Evolutionary conservation across 2,888 invertebrate species (phyloP).

Genomic region (Aleiodes testaceus): DNA sequence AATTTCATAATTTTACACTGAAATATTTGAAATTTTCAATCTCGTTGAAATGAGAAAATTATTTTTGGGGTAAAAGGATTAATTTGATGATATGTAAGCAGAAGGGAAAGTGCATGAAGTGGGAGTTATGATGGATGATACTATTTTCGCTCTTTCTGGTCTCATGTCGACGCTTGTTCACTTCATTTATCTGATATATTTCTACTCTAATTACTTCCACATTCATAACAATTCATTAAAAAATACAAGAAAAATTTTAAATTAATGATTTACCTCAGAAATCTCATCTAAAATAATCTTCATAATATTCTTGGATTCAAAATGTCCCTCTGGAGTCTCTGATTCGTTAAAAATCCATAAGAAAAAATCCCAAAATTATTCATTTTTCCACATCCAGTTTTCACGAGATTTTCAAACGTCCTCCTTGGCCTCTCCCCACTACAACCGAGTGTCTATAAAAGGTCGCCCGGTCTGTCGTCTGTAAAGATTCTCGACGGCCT

Average conservation of each 20-base stretch:
- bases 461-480: constrained; percentile 68
- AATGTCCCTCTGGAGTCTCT: too few species aligned
- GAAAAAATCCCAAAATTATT: neutral
- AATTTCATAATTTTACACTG: too few species aligned
- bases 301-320: neutral
- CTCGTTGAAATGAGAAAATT: too few species aligned
- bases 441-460: constrained; percentile 71
- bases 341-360: too few species aligned
- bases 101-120: neutral
- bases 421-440: constrained; percentile 64
- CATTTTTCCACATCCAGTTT: constrained; percentile 57
- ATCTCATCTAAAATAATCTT: neutral
- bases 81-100: too few species aligned
- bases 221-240: constrained; percentile 6
- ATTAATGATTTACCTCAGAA: neutral
- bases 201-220: constrained; percentile 15
- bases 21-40: too few species aligned
- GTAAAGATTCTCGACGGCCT: constrained; percentile 64
- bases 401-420: constrained; percentile 61
- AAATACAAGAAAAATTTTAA: neutral
- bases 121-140: constrained; percentile 50
- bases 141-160: constrained; percentile 47
- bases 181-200: constrained; percentile 39
- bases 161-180: constrained; percentile 27
- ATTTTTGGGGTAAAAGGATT: too few species aligned